Evolutionary conservation across 2,888 invertebrate species (phyloP), one percentile per base, ranked within the genome.

Genomic region (Anorthoa munda): DNA sequence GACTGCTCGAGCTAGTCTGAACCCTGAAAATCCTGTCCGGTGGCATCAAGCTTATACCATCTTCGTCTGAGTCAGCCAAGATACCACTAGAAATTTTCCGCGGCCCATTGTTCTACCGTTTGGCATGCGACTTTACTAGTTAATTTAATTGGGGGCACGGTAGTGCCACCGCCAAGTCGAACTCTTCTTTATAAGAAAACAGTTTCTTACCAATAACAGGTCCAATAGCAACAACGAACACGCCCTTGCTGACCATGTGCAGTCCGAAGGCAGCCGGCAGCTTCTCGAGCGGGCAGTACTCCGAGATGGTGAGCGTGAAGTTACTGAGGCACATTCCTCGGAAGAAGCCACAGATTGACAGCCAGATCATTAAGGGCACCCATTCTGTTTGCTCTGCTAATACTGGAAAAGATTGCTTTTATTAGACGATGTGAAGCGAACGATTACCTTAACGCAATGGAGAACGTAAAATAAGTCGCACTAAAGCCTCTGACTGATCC

Each of bases 311-410:
- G 12, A 98, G 97, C 50, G 98, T 98, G 90, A 98, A 97, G 93
- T 98, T 98, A 85, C 98, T 98, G 61, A 98, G 95, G 21, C 98
- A 98, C 89, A 98, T 97, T 74, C 98, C 98, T 73, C 98, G 96
- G 92, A 98, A 97, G 95, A 98, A 98, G 21, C 98, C 98, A 90
- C 98, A 98, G 71, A 98, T 97, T 0, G 98, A 97, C 77, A 98
- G 93, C 97, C 98, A 97, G 9, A 97, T 86, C 97, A 98, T 97
- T 15, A 98, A 94, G 55, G 97, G 96, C 12, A 97, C 96, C 97
- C 97, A 98, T 56, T 97, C 97, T 0, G 97, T 97, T 93, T 98
- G 98, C 89, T 97, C 97, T 0, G 98, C 98, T 92, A 98, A 94
- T 63, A 97, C 98, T 98, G 95, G 7, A 45, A 39, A 39, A 39